Evolutionary conservation across 2,797 vertebrate genomes (phyloP).

Genomic region (Lophura swinhoii): DNA sequence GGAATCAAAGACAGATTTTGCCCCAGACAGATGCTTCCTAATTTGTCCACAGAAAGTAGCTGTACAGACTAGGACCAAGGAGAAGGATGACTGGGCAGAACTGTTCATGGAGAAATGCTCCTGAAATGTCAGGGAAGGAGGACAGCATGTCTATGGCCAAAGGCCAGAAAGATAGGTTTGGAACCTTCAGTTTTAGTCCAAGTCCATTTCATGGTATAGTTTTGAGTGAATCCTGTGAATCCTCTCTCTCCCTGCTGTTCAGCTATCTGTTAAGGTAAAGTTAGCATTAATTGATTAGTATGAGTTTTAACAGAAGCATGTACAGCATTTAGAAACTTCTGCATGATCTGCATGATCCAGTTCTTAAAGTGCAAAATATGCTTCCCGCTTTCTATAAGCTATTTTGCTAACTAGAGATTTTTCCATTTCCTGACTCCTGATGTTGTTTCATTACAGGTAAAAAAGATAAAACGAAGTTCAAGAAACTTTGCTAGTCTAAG

Average conservation of each 20-base stretch:
- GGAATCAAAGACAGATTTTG: neutral
- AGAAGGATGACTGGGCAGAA: neutral
- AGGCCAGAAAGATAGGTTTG: neutral
- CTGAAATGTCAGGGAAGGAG: neutral
- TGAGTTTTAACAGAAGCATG: neutral
- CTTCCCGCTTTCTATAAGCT: neutral
- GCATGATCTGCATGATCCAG: neutral
- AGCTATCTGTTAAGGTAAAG: neutral
- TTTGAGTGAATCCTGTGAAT: neutral
- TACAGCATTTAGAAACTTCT: slow-evolving; percentile 6
- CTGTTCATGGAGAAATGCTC: neutral
- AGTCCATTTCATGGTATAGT: neutral
- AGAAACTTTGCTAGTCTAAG: neutral
- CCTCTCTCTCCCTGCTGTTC: neutral
- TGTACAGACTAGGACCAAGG: neutral
- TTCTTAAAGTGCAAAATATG: slow-evolving; percentile 19
- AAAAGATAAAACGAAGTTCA: neutral
- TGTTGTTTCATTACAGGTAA: neutral
- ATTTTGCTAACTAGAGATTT: slow-evolving; percentile 7
- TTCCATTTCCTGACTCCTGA: neutral
- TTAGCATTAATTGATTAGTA: neutral
- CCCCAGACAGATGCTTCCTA: neutral
- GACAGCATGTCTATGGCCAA: neutral
- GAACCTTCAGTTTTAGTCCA: neutral
- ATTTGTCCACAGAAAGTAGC: neutral